A percentile compares a stretch with the other conserved stretches of the same genome.
These are phyloP conservation scores for Zosterops hypoxanthus DNA, from an alignment of 2,113 vertebrate genomes.

Conservation along the genomic window DNA sequence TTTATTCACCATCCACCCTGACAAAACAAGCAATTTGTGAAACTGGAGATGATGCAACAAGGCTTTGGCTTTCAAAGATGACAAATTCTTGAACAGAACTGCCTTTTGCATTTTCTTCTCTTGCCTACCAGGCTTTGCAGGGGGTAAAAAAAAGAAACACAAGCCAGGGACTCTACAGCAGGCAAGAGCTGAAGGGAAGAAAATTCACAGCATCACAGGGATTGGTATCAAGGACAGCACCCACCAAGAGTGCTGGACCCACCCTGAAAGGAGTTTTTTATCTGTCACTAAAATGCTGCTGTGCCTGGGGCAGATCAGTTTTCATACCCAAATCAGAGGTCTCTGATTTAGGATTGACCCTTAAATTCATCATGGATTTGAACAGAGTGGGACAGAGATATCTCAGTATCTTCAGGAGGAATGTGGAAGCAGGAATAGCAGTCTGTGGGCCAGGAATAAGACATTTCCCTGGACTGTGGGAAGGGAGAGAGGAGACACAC, in stretches of 20 bases:
- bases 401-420: not conserved
- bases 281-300: not conserved
- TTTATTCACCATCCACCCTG: not conserved
- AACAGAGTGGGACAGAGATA: not conserved
- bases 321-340: not conserved
- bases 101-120: not conserved
- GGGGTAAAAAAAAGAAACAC: not conserved
- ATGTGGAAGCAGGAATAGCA: not conserved
- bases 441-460: not conserved
- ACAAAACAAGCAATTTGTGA: not conserved
- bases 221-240: no score
- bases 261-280: not conserved
- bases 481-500: not conserved
- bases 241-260: not conserved
- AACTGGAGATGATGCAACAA: not conserved
- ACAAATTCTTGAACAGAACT: not conserved
- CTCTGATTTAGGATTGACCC: not conserved
- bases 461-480: not conserved
- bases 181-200: not conserved
- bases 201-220: not conserved
- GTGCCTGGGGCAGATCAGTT: accelerated
- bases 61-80: not conserved
- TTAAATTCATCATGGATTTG: not conserved
- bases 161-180: not conserved
- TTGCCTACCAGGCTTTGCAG: not conserved